Evolutionary conservation across 2,888 invertebrate genomes (phyloP), one percentile per base, ranked within the genome.

Genomic region (Morpho helenor): DNA sequence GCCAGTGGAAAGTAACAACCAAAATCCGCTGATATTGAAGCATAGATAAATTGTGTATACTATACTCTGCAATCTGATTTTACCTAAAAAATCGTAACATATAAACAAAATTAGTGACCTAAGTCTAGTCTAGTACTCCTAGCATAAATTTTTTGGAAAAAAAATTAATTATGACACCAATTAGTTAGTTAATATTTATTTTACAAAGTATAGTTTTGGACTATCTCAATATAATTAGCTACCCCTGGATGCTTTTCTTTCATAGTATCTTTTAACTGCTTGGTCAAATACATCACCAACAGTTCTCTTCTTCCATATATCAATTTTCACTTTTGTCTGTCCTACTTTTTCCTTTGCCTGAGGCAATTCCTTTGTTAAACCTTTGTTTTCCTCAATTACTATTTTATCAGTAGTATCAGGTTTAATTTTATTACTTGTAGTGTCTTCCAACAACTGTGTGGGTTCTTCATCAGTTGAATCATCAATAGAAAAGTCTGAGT

Each of bases 241-340:
- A 39, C 83, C 79, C 71, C 93, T 91, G 7, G 88, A 77, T 39
- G 94, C 91, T 84, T 95, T 96, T 67, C 96, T 92, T 73, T 94
- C 93, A 75, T 94, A 95, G 82, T 96, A 96, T 71, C 95, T 92
- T 71, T 94, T 92, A 41, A 96, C 79, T 10, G 97, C 96, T 59
- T 93, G 94, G 59, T 95, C 94, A 80, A 95, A 96, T 3, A 93
- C 92, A 52, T 92, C 92, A 7, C 96, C 97, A 10, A 97, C 93
- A 40, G 97, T 97, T 68, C 97, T 91, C 74, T 97, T 97, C 72
- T 94, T 93, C 96, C 96, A 97, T 71, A 97, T 94, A 74, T 94
- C 93, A 61, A 92, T 84, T 86, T 94, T 94, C 8, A 89, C 86
- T 72, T 87, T 84, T n/a, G 75, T 70, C 52, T 68, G 69, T 50